Evolutionary conservation across 2,113 vertebrate species (phyloP).

Genomic region (Syngnathus typhle): DNA sequence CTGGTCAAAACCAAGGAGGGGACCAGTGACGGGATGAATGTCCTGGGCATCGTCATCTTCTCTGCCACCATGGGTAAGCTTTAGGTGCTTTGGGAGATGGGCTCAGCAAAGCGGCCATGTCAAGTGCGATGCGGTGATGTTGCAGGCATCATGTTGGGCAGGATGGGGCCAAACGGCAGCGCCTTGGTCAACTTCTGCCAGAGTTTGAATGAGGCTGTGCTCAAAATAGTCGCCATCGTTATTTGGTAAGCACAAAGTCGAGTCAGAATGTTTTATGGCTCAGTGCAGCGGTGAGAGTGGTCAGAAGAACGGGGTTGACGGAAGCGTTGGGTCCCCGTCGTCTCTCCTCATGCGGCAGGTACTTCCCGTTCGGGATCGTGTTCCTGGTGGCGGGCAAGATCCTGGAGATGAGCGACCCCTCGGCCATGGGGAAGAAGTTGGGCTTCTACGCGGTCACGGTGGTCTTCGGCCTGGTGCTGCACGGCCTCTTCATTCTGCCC

Average conservation of each 20-base stretch:
- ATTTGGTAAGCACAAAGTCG: slow-evolving; percentile 76
- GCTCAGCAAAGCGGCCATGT: no score
- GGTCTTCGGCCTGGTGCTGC: slow-evolving; percentile 87
- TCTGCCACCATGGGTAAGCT: slow-evolving; percentile 92
- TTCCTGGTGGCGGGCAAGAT: slow-evolving; percentile 97
- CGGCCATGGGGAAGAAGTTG: slow-evolving; percentile 88
- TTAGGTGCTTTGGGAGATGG: neutral
- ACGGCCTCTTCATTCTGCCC: slow-evolving; percentile 90
- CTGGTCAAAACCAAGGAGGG: slow-evolving; percentile 84
- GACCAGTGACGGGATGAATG: slow-evolving; percentile 93
- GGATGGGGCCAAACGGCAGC: slow-evolving; percentile 89
- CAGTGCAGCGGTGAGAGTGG: no score
- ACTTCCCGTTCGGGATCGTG: slow-evolving; percentile 95
- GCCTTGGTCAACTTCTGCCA: slow-evolving; percentile 96
- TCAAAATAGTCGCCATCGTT: slow-evolving; percentile 91
- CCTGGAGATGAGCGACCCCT: slow-evolving; percentile 95
- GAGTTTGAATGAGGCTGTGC: slow-evolving; percentile 92
- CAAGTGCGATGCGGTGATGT: neutral
- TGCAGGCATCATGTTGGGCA: slow-evolving; percentile 92
- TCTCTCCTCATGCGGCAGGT: slow-evolving; percentile 65
- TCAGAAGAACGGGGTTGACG: neutral
- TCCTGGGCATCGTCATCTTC: slow-evolving; percentile 95
- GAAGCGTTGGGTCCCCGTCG: no score
- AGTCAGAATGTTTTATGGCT: no score
- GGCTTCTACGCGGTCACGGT: slow-evolving; percentile 93